Conservation (phyloP, 1,140 invertebrate genomes). For the Bombus picipes region DNA sequence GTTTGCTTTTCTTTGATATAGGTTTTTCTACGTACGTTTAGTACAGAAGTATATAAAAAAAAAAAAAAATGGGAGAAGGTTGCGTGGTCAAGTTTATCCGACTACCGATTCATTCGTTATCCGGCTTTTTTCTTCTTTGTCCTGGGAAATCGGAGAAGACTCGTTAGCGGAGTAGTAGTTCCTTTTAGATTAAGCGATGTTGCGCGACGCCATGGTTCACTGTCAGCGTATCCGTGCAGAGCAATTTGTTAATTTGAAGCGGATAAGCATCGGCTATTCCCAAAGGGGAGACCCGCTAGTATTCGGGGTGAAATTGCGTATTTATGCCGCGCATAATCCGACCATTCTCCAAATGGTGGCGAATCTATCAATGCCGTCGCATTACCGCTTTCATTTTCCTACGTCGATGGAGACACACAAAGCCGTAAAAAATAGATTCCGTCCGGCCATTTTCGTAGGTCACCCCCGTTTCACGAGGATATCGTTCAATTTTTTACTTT, state of each 20-base stretch:
- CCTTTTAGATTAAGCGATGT: slow-evolving; percentile 47
- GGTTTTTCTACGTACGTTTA: background rate
- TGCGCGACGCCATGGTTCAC: slow-evolving; percentile 47
- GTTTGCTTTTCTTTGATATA: background rate
- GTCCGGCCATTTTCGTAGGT: slow-evolving; percentile 62
- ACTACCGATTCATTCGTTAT: slow-evolving; percentile 16
- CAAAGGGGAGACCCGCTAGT: slow-evolving; percentile 53
- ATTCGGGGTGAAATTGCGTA: slow-evolving; percentile 78
- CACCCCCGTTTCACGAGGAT: slow-evolving; percentile 63
- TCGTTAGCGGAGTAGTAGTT: slow-evolving; percentile 28
- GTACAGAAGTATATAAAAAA: background rate
- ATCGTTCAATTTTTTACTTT: slow-evolving; percentile 78
- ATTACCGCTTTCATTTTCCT: slow-evolving; percentile 81
- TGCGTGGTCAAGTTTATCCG: slow-evolving; percentile 39
- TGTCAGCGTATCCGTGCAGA: slow-evolving; percentile 59
- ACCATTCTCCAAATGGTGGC: slow-evolving; percentile 77
- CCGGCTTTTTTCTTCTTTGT: slow-evolving; percentile 34
- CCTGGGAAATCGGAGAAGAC: slow-evolving; percentile 34
- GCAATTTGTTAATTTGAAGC: slow-evolving; percentile 71
- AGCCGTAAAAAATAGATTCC: slow-evolving; percentile 78
- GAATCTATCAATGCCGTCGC: slow-evolving; percentile 80
- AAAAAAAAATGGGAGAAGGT: slow-evolving; percentile 6
- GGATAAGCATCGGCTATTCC: slow-evolving; percentile 68
- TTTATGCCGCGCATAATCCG: slow-evolving; percentile 81
- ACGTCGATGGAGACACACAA: slow-evolving; percentile 77